phyloP scores from a whole-genome alignment of 2,113 vertebrate genomes.

The Struthidea cinerea region DNA sequence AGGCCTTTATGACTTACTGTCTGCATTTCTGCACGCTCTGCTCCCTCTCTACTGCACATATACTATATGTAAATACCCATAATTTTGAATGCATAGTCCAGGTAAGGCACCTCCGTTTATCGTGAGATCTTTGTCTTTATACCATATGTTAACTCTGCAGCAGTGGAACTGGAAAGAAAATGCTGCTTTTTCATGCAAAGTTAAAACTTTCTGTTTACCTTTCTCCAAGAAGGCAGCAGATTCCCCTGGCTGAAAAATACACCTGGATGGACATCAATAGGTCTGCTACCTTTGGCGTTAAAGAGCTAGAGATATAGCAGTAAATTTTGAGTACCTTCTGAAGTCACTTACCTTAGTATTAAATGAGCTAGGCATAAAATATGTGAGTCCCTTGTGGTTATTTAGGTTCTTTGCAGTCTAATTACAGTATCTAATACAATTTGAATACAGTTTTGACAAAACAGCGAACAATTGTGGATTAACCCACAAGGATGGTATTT shows the following conservation, averaged over 20 bases:
- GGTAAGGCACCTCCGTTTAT: not conserved
- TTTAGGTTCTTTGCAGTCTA: not conserved
- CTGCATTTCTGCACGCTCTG: not conserved
- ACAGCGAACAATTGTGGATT: not conserved
- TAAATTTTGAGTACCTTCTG: not conserved
- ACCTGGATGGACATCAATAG: not conserved
- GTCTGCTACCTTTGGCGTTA: not conserved
- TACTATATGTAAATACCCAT: not conserved
- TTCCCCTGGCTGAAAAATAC: rapidly evolving
- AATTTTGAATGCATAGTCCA: rapidly evolving
- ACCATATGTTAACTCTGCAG: not conserved
- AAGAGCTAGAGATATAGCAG: not conserved
- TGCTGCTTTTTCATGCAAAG: not conserved
- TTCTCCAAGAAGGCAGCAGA: not conserved
- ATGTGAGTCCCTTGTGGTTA: not conserved
- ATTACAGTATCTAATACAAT: not conserved
- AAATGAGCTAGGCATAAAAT: not conserved
- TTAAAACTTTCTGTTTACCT: not conserved
- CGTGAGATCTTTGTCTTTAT: not conserved
- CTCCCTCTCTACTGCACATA: not conserved
- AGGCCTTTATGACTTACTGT: not conserved
- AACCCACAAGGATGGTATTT: not conserved
- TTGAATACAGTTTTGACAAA: not conserved
- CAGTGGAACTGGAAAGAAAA: not conserved
- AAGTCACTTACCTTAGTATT: not conserved